Evolutionary conservation across 2,888 invertebrate species (phyloP), one percentile per base, ranked within the genome.

Genomic region (Coleophora flavipennella): DNA sequence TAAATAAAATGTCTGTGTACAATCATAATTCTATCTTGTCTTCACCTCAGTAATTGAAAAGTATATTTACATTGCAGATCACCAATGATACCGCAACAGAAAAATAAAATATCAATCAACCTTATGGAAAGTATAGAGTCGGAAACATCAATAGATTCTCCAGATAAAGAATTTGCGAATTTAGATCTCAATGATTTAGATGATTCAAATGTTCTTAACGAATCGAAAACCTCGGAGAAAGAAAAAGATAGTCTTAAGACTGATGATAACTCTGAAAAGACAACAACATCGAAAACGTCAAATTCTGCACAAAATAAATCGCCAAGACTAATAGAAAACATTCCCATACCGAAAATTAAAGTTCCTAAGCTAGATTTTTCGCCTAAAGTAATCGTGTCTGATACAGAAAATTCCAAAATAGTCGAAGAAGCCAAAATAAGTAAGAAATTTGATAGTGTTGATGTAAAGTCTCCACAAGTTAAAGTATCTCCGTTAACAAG

Each of bases 101-200:
- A 79, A 48, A 84, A 67, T 48, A 85, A 85, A 68, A 79, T 85
- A 47, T 85, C 85, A 8, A 85, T 85, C 27, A 85, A 85, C 39
- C 61, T 85, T 8, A 85, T 85, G 85, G 85, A 85, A 45, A 85
- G 84, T 40, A 84, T 85, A 35, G 85, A 85, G 60, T 85, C 85
- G 0, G 85, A 85, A 61, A 79, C 85, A 0, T 85, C 85, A 0
- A 76, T 83, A 36, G 85, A 84, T 50, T 85, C 85, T 0, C 84
- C 84, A 0, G 85, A 84, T 29, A 67, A 69, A 48, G 85, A 84
- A 49, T 81, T 80, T 31, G 81, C 78, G 0, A 76, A 79, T 46
- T 47, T 84, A 41, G 83, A 84, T 46, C 57, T 85, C 0, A 81
- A 83, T 43, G 81, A 81, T 35, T 54, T 83, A 0, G 79, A 80